A percentile compares a stretch with the other conserved stretches of the same genome.
phyloP scores from a whole-genome alignment of 2,888 invertebrate species.

The Andrena bucephala region DNA sequence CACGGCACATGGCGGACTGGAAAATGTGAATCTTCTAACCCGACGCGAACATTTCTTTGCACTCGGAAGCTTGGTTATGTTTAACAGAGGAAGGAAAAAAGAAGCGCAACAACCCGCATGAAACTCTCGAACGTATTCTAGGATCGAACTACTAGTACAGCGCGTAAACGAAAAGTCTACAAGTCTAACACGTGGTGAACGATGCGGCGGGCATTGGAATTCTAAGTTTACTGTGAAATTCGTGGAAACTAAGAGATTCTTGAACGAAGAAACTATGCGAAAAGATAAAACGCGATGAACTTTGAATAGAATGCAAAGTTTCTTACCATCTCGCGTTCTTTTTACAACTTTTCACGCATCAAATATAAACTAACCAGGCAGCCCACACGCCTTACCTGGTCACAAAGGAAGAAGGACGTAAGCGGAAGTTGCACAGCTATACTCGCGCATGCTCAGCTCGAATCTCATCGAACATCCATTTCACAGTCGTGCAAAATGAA shows the following conservation, averaged over 20 bases:
- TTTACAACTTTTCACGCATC: constrained; percentile 75
- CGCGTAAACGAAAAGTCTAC: background rate
- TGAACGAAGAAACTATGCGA: background rate
- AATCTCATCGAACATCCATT: background rate
- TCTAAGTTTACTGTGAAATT: constrained; percentile 14
- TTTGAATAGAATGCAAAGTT: constrained; percentile 28
- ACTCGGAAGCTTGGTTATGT: background rate
- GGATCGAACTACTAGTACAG: background rate
- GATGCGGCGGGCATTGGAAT: constrained; percentile 9
- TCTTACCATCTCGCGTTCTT: constrained; percentile 79
- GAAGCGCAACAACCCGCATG: background rate
- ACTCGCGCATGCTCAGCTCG: constrained; percentile 65
- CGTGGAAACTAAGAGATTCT: background rate
- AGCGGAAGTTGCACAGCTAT: constrained; percentile 71
- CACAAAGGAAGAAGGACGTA: constrained; percentile 78
- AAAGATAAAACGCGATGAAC: background rate
- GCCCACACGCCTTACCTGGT: constrained; percentile 74
- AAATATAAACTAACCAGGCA: constrained; percentile 77
- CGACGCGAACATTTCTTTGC: background rate
- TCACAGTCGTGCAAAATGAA: constrained; percentile 6
- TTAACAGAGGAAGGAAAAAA: background rate
- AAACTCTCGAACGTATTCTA: background rate
- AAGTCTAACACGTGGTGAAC: constrained; percentile 65
- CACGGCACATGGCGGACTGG: constrained; percentile 72
- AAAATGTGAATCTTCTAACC: background rate